A percentile compares a stretch with the other conserved stretches of the same genome.
These are phyloP conservation scores for Temnothorax nylanderi DNA, from an alignment of 1,140 invertebrate species.

Conservation along the genomic window DNA sequence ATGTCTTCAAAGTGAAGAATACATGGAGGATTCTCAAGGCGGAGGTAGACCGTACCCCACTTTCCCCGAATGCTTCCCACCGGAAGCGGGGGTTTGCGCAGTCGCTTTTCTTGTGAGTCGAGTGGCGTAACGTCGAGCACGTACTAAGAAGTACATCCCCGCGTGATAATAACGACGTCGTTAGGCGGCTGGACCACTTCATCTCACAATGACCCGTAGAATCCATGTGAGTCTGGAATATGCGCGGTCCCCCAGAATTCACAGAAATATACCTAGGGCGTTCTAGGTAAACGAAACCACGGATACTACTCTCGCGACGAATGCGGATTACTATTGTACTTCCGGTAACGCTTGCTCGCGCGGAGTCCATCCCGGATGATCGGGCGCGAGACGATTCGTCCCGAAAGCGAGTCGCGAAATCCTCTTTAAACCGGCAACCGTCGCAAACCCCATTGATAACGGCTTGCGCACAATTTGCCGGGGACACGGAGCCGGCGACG, in stretches of 20 bases:
- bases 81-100: neutral
- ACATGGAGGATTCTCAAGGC: neutral
- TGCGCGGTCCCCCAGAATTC: neutral
- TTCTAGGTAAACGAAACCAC: neutral
- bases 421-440: neutral
- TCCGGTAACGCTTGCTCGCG: neutral
- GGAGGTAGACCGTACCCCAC: neutral
- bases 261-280: neutral
- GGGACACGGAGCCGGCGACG: constrained; percentile 10
- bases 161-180: constrained; percentile 72
- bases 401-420: neutral
- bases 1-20: neutral
- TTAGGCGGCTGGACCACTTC: constrained; percentile 60
- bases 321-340: neutral
- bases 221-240: neutral
- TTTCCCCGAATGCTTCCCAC: neutral
- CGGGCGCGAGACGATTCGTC: neutral
- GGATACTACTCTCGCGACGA: neutral
- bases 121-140: constrained; percentile 61
- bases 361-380: neutral
- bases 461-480: constrained; percentile 33
- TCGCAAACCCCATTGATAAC: constrained; percentile 7
- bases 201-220: constrained; percentile 42
- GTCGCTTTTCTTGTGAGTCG: constrained; percentile 63
- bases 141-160: constrained; percentile 62